A percentile compares a stretch with the other conserved stretches of the same genome.
These are phyloP conservation scores for Falco punctatus DNA, from an alignment of 2,113 vertebrate genomes.

Conservation along the genomic window DNA sequence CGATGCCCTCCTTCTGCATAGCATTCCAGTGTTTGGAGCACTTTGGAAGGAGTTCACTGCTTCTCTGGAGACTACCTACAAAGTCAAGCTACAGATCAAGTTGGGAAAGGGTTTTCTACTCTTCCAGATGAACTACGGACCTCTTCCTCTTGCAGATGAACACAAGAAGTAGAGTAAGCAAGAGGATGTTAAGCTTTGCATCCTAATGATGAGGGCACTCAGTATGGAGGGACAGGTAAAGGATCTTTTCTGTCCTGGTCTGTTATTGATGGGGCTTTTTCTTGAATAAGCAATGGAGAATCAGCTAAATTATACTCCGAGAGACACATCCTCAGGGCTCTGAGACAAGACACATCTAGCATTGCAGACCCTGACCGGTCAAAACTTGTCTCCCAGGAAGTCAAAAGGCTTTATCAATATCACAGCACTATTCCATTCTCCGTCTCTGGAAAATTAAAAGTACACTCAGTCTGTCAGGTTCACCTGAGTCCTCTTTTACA, in stretches of 20 bases:
- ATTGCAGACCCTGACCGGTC: background rate
- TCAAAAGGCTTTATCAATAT: background rate
- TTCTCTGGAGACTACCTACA: background rate
- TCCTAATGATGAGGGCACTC: fast-evolving
- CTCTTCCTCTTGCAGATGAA: background rate
- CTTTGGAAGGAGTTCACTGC: background rate
- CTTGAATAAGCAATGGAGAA: background rate
- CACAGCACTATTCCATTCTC: fast-evolving
- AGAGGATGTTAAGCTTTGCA: background rate
- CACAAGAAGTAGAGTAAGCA: background rate
- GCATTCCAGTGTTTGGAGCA: background rate
- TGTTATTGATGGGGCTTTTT: background rate
- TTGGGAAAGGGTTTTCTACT: background rate
- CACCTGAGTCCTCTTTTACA: background rate
- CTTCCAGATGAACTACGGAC: background rate
- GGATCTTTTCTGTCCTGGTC: background rate
- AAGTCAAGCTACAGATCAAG: background rate
- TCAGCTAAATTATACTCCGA: background rate
- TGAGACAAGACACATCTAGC: background rate
- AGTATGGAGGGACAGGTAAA: fast-evolving
- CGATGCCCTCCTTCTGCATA: background rate
- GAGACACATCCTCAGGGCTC: background rate
- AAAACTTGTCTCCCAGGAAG: background rate
- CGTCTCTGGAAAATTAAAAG: background rate
- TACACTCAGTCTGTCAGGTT: background rate